These are phyloP conservation scores for Alauda arvensis DNA, from an alignment of 2,797 vertebrate genomes.

Conservation along the genomic window DNA sequence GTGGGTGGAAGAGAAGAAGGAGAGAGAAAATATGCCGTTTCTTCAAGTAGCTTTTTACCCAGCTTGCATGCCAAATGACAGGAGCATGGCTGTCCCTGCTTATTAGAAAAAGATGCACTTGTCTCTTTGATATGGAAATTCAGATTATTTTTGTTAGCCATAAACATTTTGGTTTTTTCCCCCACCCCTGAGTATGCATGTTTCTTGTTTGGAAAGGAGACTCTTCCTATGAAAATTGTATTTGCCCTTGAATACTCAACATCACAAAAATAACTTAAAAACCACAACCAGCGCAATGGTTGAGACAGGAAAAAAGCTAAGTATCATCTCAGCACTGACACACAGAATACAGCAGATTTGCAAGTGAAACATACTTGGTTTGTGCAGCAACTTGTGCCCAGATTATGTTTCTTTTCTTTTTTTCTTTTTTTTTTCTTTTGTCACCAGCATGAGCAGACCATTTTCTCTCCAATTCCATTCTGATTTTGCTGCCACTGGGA, in stretches of 20 bases:
- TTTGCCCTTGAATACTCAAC: neutral
- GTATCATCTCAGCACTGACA: neutral
- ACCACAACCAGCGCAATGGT: neutral
- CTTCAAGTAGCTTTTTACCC: neutral
- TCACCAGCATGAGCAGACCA: neutral
- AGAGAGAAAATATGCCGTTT: neutral
- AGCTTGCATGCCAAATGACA: neutral
- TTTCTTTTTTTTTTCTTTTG: neutral
- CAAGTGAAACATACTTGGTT: neutral
- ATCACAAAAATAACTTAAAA: neutral
- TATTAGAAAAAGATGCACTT: neutral
- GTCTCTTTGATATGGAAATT: neutral
- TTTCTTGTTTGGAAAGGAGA: neutral
- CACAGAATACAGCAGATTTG: neutral
- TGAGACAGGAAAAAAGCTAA: neutral
- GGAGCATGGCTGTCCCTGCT: neutral
- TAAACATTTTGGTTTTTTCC: neutral
- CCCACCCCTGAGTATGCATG: neutral
- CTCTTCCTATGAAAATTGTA: neutral
- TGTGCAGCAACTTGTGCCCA: neutral
- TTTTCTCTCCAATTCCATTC: neutral
- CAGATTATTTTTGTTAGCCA: neutral
- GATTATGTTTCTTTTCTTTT: neutral
- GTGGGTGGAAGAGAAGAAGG: neutral
- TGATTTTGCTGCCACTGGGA: neutral